Percentiles rank a stretch among this genome's conserved stretches.
Conservation (phyloP, 2,113 vertebrate genomes). For the Pyxicephalus adspersus region DNA sequence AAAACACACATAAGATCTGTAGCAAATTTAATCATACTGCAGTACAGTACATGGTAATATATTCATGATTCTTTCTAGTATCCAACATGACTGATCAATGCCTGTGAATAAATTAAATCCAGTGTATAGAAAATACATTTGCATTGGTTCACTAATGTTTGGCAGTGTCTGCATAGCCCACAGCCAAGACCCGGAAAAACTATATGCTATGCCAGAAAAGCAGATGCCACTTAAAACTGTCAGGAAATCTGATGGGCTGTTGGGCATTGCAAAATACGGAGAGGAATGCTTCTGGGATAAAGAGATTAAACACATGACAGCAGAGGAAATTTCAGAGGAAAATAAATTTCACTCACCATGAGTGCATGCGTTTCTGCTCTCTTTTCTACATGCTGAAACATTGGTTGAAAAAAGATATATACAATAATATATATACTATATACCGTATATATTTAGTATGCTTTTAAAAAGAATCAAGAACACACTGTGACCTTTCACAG, state of each 20-base stretch:
- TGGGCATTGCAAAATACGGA: conserved; percentile 14
- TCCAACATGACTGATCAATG: conserved; percentile 9
- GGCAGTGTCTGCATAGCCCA: conserved; percentile 17
- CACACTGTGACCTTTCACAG: no score
- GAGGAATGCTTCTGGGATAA: conserved; percentile 25
- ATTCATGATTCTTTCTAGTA: not conserved
- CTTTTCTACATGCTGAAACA: no score
- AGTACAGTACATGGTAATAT: not conserved
- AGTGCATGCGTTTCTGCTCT: no score
- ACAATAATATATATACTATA: no score
- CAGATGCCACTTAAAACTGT: conserved; percentile 54
- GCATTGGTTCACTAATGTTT: conserved; percentile 22
- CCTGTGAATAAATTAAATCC: conserved; percentile 30
- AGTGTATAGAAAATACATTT: conserved; percentile 17
- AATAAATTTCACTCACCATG: not conserved
- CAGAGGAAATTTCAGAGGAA: not conserved
- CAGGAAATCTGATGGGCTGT: conserved; percentile 35
- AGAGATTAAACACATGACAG: conserved; percentile 26
- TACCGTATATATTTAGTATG: no score
- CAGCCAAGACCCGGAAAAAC: conserved; percentile 19
- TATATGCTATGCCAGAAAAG: conserved; percentile 43
- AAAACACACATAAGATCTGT: not conserved
- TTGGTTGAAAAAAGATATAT: no score
- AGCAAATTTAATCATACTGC: not conserved
- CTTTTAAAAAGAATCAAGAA: no score